Conservation (phyloP, 2,797 vertebrate species). For the Hybognathus amarus region DNA sequence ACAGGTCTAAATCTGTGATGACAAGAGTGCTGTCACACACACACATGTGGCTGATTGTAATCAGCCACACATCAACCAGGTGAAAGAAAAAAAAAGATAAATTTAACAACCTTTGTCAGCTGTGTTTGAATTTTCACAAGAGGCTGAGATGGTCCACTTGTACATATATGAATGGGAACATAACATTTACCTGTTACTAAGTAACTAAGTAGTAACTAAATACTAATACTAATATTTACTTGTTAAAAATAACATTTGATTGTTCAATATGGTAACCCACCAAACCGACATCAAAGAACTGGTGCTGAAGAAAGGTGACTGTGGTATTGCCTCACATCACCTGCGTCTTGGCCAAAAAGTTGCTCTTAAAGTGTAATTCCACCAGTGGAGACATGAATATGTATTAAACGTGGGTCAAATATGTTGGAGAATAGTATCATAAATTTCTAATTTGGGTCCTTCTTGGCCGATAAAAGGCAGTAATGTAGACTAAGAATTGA, state of each 20-base stretch:
- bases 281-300: neutral
- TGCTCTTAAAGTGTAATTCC: neutral
- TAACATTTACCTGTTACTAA: neutral
- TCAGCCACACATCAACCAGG: constrained; percentile 5
- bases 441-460: too few species aligned
- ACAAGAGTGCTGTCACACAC: constrained; percentile 16
- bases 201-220: too few species aligned
- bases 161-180: neutral
- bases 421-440: too few species aligned
- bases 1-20: constrained; percentile 42
- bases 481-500: too few species aligned
- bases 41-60: constrained; percentile 21
- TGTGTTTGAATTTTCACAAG: neutral
- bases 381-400: too few species aligned
- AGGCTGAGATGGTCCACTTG: neutral
- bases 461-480: too few species aligned
- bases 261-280: neutral
- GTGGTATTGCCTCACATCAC: neutral
- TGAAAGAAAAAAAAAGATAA: constrained; percentile 1
- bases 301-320: neutral
- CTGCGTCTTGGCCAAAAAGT: neutral
- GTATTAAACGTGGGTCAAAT: too few species aligned
- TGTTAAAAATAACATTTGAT: neutral
- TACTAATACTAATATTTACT: too few species aligned
- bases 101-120: neutral